phyloP scores from a whole-genome alignment of 2,888 invertebrate genomes.

The Coelinius sp. region DNA sequence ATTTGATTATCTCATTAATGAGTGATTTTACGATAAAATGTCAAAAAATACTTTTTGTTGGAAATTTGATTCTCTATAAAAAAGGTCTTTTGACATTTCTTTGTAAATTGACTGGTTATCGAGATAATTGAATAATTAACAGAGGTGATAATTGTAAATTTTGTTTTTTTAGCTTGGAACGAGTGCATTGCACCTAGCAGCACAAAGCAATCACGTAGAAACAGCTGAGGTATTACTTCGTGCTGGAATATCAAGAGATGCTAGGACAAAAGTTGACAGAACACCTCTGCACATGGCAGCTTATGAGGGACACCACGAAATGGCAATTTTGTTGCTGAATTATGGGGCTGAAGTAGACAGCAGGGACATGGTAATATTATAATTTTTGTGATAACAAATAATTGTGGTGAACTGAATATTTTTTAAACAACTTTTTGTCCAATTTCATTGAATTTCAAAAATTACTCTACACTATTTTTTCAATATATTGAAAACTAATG shows the following conservation, averaged over 20 bases:
- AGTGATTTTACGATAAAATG: too few relatives aligned
- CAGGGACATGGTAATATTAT: slow-evolving; percentile 79
- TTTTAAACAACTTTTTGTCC: too few relatives aligned
- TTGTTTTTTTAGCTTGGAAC: slow-evolving; percentile 81
- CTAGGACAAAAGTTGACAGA: slow-evolving; percentile 91
- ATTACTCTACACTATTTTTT: too few relatives aligned
- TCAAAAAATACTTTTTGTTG: too few relatives aligned
- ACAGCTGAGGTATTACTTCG: slow-evolving; percentile 86
- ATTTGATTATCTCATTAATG: too few relatives aligned
- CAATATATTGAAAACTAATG: too few relatives aligned
- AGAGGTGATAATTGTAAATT: slow-evolving; percentile 3
- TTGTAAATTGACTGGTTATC: too few relatives aligned
- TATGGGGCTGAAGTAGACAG: slow-evolving; percentile 82
- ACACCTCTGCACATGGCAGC: slow-evolving; percentile 93
- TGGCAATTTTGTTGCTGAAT: slow-evolving; percentile 79
- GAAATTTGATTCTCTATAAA: too few relatives aligned
- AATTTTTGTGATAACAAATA: slow-evolving; percentile 2
- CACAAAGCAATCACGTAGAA: slow-evolving; percentile 83
- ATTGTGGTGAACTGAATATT: too few relatives aligned
- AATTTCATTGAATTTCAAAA: too few relatives aligned
- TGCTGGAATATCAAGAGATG: slow-evolving; percentile 90
- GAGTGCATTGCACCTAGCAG: slow-evolving; percentile 90
- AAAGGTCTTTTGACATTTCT: too few relatives aligned
- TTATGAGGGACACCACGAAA: slow-evolving; percentile 84
- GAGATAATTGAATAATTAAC: too few relatives aligned